Conservation (phyloP, 2,113 vertebrate genomes). For the Lophotis ruficrista region DNA sequence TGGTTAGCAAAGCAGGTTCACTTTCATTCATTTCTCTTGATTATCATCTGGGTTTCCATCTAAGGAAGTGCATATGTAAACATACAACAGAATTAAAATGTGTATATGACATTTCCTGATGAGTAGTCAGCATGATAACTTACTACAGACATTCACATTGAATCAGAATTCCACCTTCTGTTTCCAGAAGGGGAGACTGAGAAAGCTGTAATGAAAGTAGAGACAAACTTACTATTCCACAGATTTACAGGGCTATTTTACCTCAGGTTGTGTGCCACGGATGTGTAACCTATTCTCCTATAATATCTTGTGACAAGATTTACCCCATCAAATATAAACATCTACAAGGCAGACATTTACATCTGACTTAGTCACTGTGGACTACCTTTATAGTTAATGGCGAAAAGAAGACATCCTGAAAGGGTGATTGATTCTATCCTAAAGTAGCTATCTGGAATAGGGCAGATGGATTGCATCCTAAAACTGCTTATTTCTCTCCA, state of each 20-base stretch:
- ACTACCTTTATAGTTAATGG: not conserved
- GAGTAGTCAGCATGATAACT: not conserved
- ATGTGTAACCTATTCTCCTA: not conserved
- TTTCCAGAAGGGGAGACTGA: not conserved
- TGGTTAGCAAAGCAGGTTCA: not conserved
- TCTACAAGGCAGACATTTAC: not conserved
- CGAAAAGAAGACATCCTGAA: not conserved
- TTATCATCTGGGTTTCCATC: not conserved
- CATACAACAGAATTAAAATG: not conserved
- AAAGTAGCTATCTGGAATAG: conserved; percentile 13
- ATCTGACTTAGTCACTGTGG: not conserved
- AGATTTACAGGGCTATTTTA: not conserved
- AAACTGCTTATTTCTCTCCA: conserved; percentile 49
- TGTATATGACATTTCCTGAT: not conserved
- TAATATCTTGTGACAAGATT: not conserved
- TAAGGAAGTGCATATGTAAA: not conserved
- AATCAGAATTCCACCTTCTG: not conserved
- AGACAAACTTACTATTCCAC: not conserved
- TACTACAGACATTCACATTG: not conserved
- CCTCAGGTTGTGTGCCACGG: not conserved
- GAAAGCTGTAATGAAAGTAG: not conserved
- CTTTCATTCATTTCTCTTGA: not conserved
- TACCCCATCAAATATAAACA: not conserved
- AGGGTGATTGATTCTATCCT: conserved; percentile 45
- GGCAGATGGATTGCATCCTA: conserved; percentile 26